phyloP scores from a whole-genome alignment of 2,113 vertebrate species.

The Leptosomus discolor region DNA sequence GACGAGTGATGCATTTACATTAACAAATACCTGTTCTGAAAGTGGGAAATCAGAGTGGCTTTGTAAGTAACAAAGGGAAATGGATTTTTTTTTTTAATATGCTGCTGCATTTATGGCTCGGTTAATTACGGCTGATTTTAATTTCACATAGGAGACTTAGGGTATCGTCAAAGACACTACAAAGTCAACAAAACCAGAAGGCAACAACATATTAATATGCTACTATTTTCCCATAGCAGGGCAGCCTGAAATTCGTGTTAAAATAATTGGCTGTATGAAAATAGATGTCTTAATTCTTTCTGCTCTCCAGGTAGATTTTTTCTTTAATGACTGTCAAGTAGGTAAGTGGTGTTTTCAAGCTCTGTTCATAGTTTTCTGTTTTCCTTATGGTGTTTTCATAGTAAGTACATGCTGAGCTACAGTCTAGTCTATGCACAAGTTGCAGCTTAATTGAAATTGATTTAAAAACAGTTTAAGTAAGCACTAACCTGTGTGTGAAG shows the following conservation, averaged over 20 bases:
- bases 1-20: not conserved
- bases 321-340: not conserved
- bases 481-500: not conserved
- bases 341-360: not conserved
- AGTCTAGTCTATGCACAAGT: not conserved
- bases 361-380: not conserved
- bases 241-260: not conserved
- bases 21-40: constrained; percentile 38
- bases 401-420: not conserved
- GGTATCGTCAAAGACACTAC: not conserved
- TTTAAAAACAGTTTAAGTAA: not conserved
- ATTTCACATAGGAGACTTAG: not conserved
- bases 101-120: not conserved
- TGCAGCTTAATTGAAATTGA: not conserved
- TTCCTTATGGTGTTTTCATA: not conserved
- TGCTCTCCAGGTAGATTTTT: not conserved
- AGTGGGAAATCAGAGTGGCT: not conserved
- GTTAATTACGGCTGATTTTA: too few species aligned
- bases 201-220: not conserved
- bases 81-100: not conserved
- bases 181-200: not conserved
- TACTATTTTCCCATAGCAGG: not conserved
- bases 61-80: not conserved
- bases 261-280: not conserved
- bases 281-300: not conserved